These are phyloP conservation scores for Hydrochoerus hydrochaeris DNA, from an alignment of 2,113 vertebrate species.

Conservation along the genomic window DNA sequence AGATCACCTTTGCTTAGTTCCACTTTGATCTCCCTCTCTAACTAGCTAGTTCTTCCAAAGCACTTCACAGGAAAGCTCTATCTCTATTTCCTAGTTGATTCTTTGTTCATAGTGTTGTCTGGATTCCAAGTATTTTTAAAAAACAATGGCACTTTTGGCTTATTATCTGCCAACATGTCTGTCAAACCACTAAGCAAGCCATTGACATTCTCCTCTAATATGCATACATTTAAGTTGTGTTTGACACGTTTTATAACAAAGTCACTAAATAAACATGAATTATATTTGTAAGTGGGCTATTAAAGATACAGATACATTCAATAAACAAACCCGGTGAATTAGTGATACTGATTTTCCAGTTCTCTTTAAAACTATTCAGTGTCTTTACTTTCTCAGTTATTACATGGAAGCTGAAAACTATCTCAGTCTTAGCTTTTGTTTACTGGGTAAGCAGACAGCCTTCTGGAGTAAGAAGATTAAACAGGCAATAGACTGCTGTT, in stretches of 20 bases:
- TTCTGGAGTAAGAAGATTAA: neutral
- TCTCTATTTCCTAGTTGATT: neutral
- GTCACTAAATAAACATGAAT: conserved; percentile 30
- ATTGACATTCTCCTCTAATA: conserved; percentile 45
- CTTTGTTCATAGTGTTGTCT: conserved; percentile 35
- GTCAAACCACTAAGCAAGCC: neutral
- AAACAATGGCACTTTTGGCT: conserved; percentile 39
- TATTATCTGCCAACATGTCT: conserved; percentile 44
- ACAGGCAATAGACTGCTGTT: neutral
- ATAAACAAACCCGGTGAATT: conserved; percentile 47
- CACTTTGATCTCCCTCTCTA: conserved; percentile 5
- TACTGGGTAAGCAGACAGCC: neutral
- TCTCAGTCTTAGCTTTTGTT: neutral
- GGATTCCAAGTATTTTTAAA: conserved; percentile 20
- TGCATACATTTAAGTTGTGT: conserved; percentile 50
- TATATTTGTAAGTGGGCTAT: conserved; percentile 49
- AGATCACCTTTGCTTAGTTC: conserved; percentile 30
- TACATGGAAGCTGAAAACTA: neutral
- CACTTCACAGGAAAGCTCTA: neutral
- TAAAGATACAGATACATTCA: conserved; percentile 55
- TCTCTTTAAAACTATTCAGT: conserved; percentile 36
- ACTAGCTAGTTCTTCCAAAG: neutral
- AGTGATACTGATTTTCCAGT: neutral
- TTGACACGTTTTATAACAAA: conserved; percentile 56
- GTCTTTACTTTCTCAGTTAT: conserved; percentile 8